Evolutionary conservation across 1,140 invertebrate genomes (phyloP).

Genomic region (Zaprionus gabonicus): DNA sequence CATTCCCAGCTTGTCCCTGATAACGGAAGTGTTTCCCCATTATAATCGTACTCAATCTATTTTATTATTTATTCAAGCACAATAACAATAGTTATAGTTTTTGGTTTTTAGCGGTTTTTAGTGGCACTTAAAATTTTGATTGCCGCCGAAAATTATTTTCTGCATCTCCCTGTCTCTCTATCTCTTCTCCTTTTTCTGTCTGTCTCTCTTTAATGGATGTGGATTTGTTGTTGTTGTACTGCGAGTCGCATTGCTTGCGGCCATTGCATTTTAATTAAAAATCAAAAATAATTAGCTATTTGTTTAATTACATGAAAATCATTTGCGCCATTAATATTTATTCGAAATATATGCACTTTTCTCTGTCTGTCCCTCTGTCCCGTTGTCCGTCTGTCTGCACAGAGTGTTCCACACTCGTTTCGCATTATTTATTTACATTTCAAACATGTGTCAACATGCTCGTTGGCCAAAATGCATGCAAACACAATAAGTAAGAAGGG

Average conservation of each 20-base stretch:
- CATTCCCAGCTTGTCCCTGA: background rate
- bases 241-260: slow-evolving; percentile 46
- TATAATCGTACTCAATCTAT: slow-evolving; percentile 29
- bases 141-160: slow-evolving; percentile 9
- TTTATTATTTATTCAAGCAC: slow-evolving; percentile 29
- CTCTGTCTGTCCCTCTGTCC: background rate
- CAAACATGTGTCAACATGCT: slow-evolving; percentile 81
- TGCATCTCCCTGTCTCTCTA: background rate
- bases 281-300: slow-evolving; percentile 71
- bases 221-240: slow-evolving; percentile 4
- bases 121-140: slow-evolving; percentile 40
- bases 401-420: slow-evolving; percentile 9
- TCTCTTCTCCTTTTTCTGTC: background rate
- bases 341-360: slow-evolving; percentile 44
- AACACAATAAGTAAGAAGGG: slow-evolving; percentile 54
- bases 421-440: slow-evolving; percentile 82
- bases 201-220: slow-evolving; percentile 29
- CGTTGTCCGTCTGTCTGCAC: slow-evolving; percentile 19
- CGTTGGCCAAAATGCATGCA: slow-evolving; percentile 66
- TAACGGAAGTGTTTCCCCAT: slow-evolving; percentile 22
- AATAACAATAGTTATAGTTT: background rate
- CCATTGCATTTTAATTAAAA: slow-evolving; percentile 63
- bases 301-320: slow-evolving; percentile 64
- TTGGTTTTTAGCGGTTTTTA: slow-evolving; percentile 30
- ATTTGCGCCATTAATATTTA: slow-evolving; percentile 77